Evolutionary conservation across 92 coral and sea anemone genomes (phyloP), one percentile per base, ranked within the genome.

Genomic region (Palythoa grandis): DNA sequence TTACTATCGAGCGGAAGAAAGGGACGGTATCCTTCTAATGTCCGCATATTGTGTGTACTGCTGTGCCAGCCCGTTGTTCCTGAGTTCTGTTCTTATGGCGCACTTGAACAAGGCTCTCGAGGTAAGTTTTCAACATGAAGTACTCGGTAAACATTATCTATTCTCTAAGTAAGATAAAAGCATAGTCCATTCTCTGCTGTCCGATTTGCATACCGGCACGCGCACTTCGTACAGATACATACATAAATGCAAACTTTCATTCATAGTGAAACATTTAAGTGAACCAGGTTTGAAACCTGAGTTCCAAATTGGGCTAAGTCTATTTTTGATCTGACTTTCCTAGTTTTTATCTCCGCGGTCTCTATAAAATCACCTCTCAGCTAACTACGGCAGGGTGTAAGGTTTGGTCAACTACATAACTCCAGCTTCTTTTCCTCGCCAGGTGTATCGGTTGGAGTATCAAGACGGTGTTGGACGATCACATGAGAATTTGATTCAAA

Each of bases 21-120:
- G 83, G 39, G 93, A 87, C 54, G 93, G 93, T 3, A 70, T 90
- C 9, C 76, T 90, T 35, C 78, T 90, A 29, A 90, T 90, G 93
- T 90, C 93, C 1, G 93, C 91, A n/a, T 90, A 90, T 48, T 90
- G 93, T 52, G 93, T 90, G 47, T 90, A 90, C 76, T 87, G 93
- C 58, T 90, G 93, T 20, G 91, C 93, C 9, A 90, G 93, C 84
- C 93, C 93, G 15, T 23, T 90, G 86, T 90, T 90, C 78, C 86
- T 90, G 25, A 90, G 93, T 83, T 90, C 93, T 19, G 93, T 90
- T 4, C 77, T 90, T 19, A 90, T 90, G 93, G 93, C 93, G 10
- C 93, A 90, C 70, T 84, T 90, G 82, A 90, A 87, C 70, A 90
- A 90, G 78, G 93, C 93, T 37, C 83, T 90, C 67, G 82, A 83